Evolutionary conservation across 2,113 vertebrate species (phyloP).

Genomic region (Oophaga pumilio): DNA sequence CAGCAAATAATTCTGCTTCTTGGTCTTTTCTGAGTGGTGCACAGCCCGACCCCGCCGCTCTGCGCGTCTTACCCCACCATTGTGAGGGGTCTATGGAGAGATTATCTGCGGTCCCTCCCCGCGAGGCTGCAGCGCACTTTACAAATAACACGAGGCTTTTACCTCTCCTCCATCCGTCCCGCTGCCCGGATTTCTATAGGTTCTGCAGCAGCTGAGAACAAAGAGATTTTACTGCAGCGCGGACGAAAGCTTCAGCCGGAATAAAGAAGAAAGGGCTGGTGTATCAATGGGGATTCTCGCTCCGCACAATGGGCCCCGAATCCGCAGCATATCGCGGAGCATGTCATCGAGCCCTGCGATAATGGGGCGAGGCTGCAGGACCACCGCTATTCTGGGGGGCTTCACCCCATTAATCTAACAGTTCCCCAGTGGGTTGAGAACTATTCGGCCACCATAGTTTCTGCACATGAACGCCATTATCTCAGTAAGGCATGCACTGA

Average conservation of each 20-base stretch:
- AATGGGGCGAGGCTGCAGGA: no score
- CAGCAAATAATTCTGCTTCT: background rate
- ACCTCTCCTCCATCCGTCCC: background rate
- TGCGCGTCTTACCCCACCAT: background rate
- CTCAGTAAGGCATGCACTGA: no score
- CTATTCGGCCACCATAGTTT: no score
- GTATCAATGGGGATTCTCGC: background rate
- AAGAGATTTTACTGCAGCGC: slow-evolving; percentile 7
- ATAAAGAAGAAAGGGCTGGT: background rate
- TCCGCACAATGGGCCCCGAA: background rate
- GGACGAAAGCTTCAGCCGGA: background rate
- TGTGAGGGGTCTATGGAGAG: slow-evolving; percentile 6
- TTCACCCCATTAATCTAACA: no score
- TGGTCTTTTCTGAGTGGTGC: background rate
- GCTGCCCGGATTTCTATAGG: background rate
- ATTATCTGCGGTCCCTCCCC: slow-evolving; percentile 40
- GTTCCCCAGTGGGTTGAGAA: no score
- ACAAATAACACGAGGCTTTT: slow-evolving; percentile 31
- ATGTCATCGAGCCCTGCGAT: background rate
- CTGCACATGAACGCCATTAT: no score
- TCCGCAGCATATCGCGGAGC: background rate
- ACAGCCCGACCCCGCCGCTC: background rate
- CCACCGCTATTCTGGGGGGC: no score
- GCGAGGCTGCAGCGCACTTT: slow-evolving; percentile 1
- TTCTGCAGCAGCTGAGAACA: background rate